Evolutionary conservation across 2,113 vertebrate genomes (phyloP).

Genomic region (Corythornis madagascariensis): DNA sequence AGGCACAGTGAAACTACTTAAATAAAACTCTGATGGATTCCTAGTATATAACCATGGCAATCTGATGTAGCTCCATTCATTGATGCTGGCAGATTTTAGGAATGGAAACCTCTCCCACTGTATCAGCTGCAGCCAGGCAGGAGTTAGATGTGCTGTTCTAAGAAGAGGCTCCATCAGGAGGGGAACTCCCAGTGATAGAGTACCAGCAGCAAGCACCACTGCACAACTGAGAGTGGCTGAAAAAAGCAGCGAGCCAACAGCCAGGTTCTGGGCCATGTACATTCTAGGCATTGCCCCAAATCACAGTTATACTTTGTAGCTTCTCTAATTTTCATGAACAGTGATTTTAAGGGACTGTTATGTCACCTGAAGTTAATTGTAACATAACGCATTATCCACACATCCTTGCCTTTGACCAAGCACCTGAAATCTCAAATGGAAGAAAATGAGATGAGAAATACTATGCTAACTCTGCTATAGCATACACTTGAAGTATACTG

Average conservation of each 20-base stretch:
- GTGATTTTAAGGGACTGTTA: neutral
- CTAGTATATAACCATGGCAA: fast-evolving
- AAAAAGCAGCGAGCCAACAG: fast-evolving
- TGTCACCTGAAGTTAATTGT: neutral
- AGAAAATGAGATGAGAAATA: neutral
- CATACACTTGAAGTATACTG: neutral
- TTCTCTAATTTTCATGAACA: neutral
- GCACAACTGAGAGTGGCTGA: neutral
- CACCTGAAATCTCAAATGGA: neutral
- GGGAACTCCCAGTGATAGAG: neutral
- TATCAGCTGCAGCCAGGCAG: neutral
- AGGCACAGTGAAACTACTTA: neutral
- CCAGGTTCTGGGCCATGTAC: neutral
- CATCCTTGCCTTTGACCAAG: neutral
- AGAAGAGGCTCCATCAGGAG: neutral
- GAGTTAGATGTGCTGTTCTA: neutral
- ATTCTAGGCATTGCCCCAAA: neutral
- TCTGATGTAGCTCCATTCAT: neutral
- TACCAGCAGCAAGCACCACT: neutral
- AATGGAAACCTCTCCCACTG: neutral
- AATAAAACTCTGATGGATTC: neutral
- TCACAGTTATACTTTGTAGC: neutral
- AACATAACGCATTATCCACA: neutral
- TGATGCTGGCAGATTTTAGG: neutral
- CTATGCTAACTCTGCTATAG: neutral